These are phyloP conservation scores for Buathra laborator DNA, from an alignment of 2,888 invertebrate species.

Conservation along the genomic window DNA sequence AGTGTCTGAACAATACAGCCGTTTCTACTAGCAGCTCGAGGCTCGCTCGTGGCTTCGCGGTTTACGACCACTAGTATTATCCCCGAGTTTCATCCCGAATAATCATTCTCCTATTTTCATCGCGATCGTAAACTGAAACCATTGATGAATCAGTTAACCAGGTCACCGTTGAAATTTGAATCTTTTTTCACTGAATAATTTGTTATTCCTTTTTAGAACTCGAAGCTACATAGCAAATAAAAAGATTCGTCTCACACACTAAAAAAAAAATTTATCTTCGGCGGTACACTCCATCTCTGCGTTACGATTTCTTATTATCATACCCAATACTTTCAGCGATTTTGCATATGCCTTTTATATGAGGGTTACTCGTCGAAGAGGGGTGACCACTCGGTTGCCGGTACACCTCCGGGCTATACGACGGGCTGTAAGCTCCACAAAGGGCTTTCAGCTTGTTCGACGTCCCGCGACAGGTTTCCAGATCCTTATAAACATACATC, in stretches of 20 bases:
- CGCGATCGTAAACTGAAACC: no score
- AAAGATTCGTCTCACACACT: neutral
- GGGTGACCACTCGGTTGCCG: neutral
- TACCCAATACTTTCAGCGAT: conserved; percentile 40
- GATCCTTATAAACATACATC: conserved; percentile 10
- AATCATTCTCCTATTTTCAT: neutral
- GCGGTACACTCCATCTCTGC: neutral
- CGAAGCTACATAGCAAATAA: neutral
- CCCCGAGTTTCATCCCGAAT: neutral
- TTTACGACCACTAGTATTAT: neutral
- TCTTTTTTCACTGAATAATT: neutral
- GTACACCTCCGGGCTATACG: neutral
- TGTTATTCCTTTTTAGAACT: neutral
- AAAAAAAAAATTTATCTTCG: neutral
- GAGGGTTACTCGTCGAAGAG: neutral
- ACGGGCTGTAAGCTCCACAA: neutral
- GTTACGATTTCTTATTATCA: conserved; percentile 56
- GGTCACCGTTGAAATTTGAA: neutral
- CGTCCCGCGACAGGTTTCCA: conserved; percentile 14
- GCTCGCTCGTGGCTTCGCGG: neutral
- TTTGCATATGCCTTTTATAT: conserved; percentile 25
- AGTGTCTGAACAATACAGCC: neutral
- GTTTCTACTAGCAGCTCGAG: neutral
- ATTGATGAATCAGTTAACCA: no score
- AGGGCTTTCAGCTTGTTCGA: conserved; percentile 6